These are phyloP conservation scores for Thumatha senex DNA, from an alignment of 2,888 invertebrate genomes.

Conservation along the genomic window DNA sequence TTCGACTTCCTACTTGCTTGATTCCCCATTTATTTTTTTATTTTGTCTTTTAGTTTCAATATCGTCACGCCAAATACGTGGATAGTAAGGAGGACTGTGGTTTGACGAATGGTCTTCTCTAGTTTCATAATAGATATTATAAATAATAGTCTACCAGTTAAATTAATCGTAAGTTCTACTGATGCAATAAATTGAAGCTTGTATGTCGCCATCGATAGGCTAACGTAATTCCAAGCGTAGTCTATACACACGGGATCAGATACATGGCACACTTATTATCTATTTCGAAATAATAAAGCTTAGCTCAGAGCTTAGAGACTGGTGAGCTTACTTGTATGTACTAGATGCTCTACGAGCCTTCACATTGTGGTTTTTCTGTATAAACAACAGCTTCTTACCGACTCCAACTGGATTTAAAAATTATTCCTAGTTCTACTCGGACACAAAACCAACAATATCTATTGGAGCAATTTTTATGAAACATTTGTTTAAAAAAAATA, in stretches of 20 bases:
- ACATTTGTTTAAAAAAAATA: no score
- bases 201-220: conserved; percentile 29
- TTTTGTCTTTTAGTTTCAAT: neutral
- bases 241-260: conserved; percentile 39
- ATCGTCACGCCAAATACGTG: no score
- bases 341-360: no score
- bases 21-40: neutral
- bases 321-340: conserved; percentile 6
- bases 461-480: no score
- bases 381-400: no score
- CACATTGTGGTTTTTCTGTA: no score
- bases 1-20: no score
- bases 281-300: conserved; percentile 38
- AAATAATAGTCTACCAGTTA: neutral
- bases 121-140: conserved; percentile 1
- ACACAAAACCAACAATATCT: no score
- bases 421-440: no score
- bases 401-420: no score
- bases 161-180: conserved; percentile 31
- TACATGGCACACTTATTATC: conserved; percentile 35
- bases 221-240: conserved; percentile 40
- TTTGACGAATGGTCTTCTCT: conserved; percentile 1
- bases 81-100: no score
- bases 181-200: conserved; percentile 22
- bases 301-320: conserved; percentile 2